These are phyloP conservation scores for Mergus octosetaceus DNA, from an alignment of 2,797 vertebrate genomes.

Conservation along the genomic window DNA sequence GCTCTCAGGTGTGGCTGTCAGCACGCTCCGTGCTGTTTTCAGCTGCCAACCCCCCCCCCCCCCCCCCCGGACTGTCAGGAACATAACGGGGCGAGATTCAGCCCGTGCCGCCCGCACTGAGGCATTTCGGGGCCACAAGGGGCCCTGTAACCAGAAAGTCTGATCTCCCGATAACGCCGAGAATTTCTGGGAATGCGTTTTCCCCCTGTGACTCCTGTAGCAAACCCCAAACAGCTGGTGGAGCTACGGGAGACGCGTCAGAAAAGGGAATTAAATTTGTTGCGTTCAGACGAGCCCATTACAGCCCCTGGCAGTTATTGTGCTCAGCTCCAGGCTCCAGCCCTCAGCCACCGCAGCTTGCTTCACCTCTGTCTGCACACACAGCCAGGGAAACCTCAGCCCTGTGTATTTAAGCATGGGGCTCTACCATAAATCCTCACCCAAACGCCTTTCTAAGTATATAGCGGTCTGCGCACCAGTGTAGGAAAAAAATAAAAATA, in stretches of 20 bases:
- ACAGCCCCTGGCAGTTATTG: neutral
- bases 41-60: too few species aligned
- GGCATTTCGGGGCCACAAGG: neutral
- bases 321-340: neutral
- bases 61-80: neutral
- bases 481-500: too few species aligned
- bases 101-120: neutral
- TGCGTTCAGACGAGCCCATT: neutral
- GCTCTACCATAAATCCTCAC: neutral
- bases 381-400: neutral
- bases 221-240: neutral
- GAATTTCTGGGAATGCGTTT: neutral
- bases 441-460: neutral
- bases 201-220: neutral
- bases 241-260: neutral
- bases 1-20: neutral
- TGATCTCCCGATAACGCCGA: neutral
- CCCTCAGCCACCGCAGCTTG: neutral
- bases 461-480: fast-evolving
- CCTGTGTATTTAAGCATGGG: fast-evolving
- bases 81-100: neutral
- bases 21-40: neutral
- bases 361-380: neutral
- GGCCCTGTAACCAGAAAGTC: neutral
- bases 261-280: fast-evolving